Evolutionary conservation across 2,888 invertebrate species (phyloP), one percentile per base, ranked within the genome.

Genomic region (Ophion obscuratus): DNA sequence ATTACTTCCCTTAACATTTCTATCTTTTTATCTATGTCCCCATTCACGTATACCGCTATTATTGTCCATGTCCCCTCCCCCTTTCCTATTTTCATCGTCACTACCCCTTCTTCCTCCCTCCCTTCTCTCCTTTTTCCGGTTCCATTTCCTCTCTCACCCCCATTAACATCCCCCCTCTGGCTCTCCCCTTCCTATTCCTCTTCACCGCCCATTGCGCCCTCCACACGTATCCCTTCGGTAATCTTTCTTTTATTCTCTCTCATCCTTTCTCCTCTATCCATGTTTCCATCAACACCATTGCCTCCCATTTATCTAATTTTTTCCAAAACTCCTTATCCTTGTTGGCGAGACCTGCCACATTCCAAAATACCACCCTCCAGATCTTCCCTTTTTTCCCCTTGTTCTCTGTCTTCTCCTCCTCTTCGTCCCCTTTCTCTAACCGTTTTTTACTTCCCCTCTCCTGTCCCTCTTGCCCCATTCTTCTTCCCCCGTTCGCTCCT

Each of bases 161-260:
- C 2, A 27, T 27, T 27, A 27, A 27, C 27, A 27, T 27, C 27
- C 27, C 27, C 2, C 27, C 2, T 27, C 27, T 27, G 27, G 27
- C 27, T 27, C 27, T 27, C 27, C 87, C 88, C 57, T 82, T 87
- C 14, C 53, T 86, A 0, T 81, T 83, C 5, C 44, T 75, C 66
- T 59, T 88, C 57, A 17, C 57, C 9, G 84, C 88, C 2, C 27
- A 6, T 9, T 47, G 62, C 7, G 7, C 47, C 11, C 14, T 27
- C 62, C 75, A 75, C 4, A 10, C 64, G 17, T 14, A 64, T 11
- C 47, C 64, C 31, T 20, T 61, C 24, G 20, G 20, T n/a, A 61
- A 31, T 11, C 27, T 61, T 0, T 20, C 61, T 17, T 17, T 61
- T 31, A 74, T 59, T 6, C 61, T 36, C 20, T 74, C 14, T 61